Base-by-base conservation (phyloP, 1,140 invertebrate species). In the Sminthurinus signatus region DNA sequence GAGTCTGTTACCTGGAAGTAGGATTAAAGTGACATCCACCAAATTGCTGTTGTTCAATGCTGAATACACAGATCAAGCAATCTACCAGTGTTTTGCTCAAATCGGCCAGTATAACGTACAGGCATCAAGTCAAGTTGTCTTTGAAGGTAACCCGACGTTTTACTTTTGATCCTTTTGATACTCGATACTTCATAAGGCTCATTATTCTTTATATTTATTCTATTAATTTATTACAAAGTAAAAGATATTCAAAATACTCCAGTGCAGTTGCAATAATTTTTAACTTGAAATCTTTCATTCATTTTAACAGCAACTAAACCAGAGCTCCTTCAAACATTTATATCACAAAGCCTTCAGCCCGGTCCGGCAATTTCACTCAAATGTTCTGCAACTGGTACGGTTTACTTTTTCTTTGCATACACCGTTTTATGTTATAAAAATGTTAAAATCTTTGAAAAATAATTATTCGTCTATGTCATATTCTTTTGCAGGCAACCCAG, bases 11-110 rank as follows among this genome's bases (percentile, higher is more conserved):
- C 83, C 78, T 15, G 86, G 78, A 19, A 77, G 73, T 67, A 79
- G 78, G 60, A 81, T 82, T 56, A 78, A 79, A 64, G 73, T 80
- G 52, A 60, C 80, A 44, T 75, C 78, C 19, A 76, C 79, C 32
- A 81, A 80, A 63, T 76, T 80, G 56, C 79, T 87, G 67, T 78
- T 80, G 58, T 82, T 90, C 23, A 81, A 81, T 57, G 81, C 83
- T 19, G 80, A 81, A 46, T 81, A 85, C 36, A 83, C 87, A 42
- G 88, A 91, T 73, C 81, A 84, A 43, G 89, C 88, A 25, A 88
- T 91, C 84, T 91, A 90, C 78, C 89, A 92, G 75, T 91, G 89
- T 74, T 82, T 89, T 67, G 84, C 86, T 1, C 81, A 82, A 60
- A 83, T 86, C 63, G 86, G 86, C 66, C 73, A 83, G 52, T 84